Evolutionary conservation across 2,888 invertebrate genomes (phyloP).

Genomic region (Malacosoma neustria): DNA sequence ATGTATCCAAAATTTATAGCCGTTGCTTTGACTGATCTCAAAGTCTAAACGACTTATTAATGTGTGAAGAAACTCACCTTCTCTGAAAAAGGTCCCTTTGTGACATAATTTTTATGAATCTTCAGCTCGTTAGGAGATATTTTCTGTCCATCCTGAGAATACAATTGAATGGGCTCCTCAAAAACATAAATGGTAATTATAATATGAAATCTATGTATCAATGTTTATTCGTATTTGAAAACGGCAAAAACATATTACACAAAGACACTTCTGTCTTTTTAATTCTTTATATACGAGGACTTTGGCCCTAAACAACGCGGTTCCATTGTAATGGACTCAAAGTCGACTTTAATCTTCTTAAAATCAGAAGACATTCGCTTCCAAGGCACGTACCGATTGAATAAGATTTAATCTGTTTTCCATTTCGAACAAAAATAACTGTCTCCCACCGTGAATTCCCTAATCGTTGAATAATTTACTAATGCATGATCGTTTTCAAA

Average conservation of each 20-base stretch:
- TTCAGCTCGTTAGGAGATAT: slow-evolving; percentile 61
- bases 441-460: slow-evolving; percentile 37
- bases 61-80: slow-evolving; percentile 70
- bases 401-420: slow-evolving; percentile 63
- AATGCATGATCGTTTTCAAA: slow-evolving; percentile 36
- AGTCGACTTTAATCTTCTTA: slow-evolving; percentile 59
- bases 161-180: slow-evolving; percentile 67
- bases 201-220: slow-evolving; percentile 35
- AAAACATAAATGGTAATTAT: slow-evolving; percentile 63
- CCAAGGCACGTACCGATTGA: slow-evolving; percentile 61
- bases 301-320: slow-evolving; percentile 28
- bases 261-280: slow-evolving; percentile 30
- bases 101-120: slow-evolving; percentile 61
- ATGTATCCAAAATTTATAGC: slow-evolving; percentile 67
- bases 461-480: slow-evolving; percentile 63
- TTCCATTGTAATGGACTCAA: slow-evolving; percentile 38
- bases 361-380: slow-evolving; percentile 55
- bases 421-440: slow-evolving; percentile 42
- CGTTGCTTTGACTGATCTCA: slow-evolving; percentile 48
- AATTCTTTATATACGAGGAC: slow-evolving; percentile 34
- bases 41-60: slow-evolving; percentile 69
- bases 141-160: slow-evolving; percentile 55
- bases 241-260: slow-evolving; percentile 33
- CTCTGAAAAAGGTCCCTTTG: slow-evolving; percentile 32
- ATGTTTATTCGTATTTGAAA: slow-evolving; percentile 25